Base-by-base conservation (phyloP, 2,888 invertebrate species). In the Idaea straminata region DNA sequence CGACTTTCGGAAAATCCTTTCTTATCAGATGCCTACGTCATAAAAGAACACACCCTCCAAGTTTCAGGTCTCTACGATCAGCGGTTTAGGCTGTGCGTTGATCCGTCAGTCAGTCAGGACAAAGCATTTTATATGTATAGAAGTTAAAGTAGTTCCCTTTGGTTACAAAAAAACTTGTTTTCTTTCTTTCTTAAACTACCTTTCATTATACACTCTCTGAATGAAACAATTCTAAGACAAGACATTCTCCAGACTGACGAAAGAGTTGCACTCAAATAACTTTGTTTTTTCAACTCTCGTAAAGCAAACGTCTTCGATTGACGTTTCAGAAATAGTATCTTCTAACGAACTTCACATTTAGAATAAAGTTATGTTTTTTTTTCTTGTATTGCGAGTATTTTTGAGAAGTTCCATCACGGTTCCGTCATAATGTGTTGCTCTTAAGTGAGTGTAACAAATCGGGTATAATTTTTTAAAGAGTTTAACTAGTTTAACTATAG, bases 251-350 rank as follows among this genome's bases (percentile, higher is more conserved):
- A 3, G 47, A 13, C 13, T 68, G 71, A 70, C 68, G 74, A 76
- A 74, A 74, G 73, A 77, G 71, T 75, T 75, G 65, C 66, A 69
- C 63, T 72, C 76, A 71, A 79, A 79, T 78, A 77, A 71, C 64
- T 65, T 65, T 73, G 74, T 76, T 79, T 81, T 77, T 69, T 77
- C 74, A 69, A 67, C 73, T 81, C 80, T 75, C 77, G 80, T 75
- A 76, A 77, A 77, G 79, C 84, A 77, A 81, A 80, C 84, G 80
- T 79, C 72, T 74, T 77, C 82, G 86, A 88, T 83, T 89, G 89
- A 90, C 86, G 83, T 72, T 73, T 85, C 85, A 62, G 70, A 89
- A 92, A 92, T 91, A 91, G 86, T 83, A 74, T 73, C 72, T 75
- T 74, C 71, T 72, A 79, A 74, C 81, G 77, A 78, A 82, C 80